Evolutionary conservation across 2,113 vertebrate species (phyloP).

Genomic region (Ranitomeya variabilis): DNA sequence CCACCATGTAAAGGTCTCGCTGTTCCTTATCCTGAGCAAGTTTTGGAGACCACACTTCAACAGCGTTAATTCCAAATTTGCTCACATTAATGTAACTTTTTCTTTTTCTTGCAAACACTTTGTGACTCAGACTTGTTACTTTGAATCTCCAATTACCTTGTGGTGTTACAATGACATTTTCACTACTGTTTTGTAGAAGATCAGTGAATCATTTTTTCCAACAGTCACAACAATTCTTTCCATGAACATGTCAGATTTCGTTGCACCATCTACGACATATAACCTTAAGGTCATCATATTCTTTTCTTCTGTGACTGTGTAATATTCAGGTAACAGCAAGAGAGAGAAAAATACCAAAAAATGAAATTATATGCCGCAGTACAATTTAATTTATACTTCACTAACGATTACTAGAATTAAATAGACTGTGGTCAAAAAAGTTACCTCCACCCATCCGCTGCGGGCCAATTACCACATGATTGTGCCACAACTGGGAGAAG

Average conservation of each 20-base stretch:
- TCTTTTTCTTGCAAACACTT: background rate
- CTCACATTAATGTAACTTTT: slow-evolving; percentile 19
- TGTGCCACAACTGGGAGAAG: too few relatives aligned
- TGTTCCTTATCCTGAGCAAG: background rate
- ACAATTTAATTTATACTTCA: background rate
- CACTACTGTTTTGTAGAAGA: background rate
- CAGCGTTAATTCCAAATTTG: background rate
- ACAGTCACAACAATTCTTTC: background rate
- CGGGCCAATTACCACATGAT: too few relatives aligned
- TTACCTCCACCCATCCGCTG: too few relatives aligned
- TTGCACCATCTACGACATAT: background rate
- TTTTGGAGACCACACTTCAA: background rate
- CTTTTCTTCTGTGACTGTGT: background rate
- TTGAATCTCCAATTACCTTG: slow-evolving; percentile 12
- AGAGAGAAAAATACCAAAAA: background rate
- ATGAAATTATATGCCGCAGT: background rate
- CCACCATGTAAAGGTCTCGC: background rate
- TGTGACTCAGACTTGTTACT: slow-evolving; percentile 29
- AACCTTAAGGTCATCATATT: background rate
- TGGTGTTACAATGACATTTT: slow-evolving; percentile 14
- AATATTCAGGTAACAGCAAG: background rate
- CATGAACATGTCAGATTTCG: background rate
- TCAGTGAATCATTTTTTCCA: background rate
- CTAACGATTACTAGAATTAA: background rate
- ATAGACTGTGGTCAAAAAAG: too few relatives aligned